phyloP scores from a whole-genome alignment of 30 jellyfish, hydroid and myxozoan species.

The Turritopsis dohrnii region DNA sequence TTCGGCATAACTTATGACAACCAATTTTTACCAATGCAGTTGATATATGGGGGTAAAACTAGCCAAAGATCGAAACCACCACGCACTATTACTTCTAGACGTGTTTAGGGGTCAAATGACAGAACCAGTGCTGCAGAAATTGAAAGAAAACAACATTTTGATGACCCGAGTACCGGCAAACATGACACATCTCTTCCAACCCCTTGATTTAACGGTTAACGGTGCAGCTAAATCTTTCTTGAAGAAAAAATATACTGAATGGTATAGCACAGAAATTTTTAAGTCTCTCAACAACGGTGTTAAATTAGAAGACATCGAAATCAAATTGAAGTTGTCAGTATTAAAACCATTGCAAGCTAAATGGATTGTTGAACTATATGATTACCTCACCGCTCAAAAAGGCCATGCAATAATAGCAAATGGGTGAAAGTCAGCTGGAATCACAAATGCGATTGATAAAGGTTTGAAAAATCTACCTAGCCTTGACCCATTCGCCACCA shows the following conservation, averaged over 20 bases:
- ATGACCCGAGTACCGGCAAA: constrained; percentile 13
- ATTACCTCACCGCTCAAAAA: background rate
- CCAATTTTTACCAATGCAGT: background rate
- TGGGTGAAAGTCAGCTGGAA: constrained; percentile 8
- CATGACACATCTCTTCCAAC: constrained; percentile 18
- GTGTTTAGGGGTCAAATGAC: constrained; percentile 12
- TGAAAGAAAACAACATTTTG: constrained; percentile 3
- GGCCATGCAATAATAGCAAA: background rate
- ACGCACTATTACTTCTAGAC: constrained; percentile 3
- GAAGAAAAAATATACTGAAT: constrained; percentile 11
- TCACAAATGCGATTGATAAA: constrained; percentile 5
- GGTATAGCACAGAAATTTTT: constrained; percentile 12
- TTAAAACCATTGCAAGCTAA: constrained; percentile 9
- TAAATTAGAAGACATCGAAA: constrained; percentile 1
- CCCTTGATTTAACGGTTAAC: constrained; percentile 11
- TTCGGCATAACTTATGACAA: background rate
- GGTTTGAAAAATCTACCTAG: background rate
- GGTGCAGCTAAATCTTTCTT: constrained; percentile 16
- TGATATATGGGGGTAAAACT: constrained; percentile 15
- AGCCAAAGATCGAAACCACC: background rate
- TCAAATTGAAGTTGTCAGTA: constrained; percentile 4
- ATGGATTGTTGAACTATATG: constrained; percentile 7
- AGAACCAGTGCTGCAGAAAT: background rate
- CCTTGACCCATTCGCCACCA: constrained; percentile 8
- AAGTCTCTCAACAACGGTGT: background rate